Evolutionary conservation across 2,888 invertebrate genomes (phyloP).

Genomic region (Ornithoptera priamus): DNA sequence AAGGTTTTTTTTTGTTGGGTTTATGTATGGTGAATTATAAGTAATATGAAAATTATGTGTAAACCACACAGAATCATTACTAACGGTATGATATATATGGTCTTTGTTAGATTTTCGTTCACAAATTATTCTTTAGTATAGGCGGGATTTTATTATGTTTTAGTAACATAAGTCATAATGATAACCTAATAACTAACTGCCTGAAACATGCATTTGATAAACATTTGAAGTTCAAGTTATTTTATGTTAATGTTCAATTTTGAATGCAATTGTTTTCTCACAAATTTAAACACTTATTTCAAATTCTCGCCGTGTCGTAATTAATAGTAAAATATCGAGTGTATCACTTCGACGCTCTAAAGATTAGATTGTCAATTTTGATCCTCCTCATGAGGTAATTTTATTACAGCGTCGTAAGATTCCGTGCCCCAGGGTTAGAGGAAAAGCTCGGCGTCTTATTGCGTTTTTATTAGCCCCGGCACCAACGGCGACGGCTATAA

Average conservation of each 20-base stretch:
- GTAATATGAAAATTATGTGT: background rate
- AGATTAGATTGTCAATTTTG: conserved; percentile 65
- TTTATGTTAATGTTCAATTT: too few relatives aligned
- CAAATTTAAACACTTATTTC: background rate
- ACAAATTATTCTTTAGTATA: background rate
- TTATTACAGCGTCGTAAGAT: conserved; percentile 66
- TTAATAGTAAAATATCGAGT: conserved; percentile 34
- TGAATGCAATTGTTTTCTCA: background rate
- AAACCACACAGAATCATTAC: background rate
- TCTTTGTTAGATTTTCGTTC: too few relatives aligned
- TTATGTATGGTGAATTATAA: background rate
- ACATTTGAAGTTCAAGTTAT: too few relatives aligned
- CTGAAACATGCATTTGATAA: too few relatives aligned
- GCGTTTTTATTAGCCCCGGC: conserved; percentile 68
- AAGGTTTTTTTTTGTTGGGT: background rate
- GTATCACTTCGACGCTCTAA: conserved; percentile 41
- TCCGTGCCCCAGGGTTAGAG: conserved; percentile 53
- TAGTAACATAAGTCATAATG: too few relatives aligned
- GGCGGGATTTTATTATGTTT: background rate
- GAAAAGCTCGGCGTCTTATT: conserved; percentile 60
- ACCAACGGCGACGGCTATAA: conserved; percentile 53
- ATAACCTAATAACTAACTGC: too few relatives aligned
- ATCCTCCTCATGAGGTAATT: conserved; percentile 67
- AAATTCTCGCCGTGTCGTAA: conserved; percentile 1
- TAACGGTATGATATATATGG: too few relatives aligned